Percentiles rank a stretch among this genome's conserved stretches.
Evolutionary conservation across 2,888 invertebrate genomes (phyloP).

Genomic region (Ectemnius continuus): DNA sequence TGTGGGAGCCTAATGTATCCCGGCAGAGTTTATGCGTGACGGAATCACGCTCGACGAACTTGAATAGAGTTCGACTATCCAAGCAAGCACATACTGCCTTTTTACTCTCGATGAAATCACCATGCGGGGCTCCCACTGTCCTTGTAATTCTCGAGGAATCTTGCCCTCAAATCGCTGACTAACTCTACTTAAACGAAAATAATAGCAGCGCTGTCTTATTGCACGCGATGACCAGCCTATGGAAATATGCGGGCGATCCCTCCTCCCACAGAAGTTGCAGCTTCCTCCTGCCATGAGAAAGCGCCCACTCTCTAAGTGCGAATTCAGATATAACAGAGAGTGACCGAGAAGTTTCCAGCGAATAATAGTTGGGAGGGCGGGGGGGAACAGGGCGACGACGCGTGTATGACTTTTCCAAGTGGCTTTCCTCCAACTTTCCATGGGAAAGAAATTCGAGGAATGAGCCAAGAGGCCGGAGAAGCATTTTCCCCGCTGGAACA

Average conservation of each 20-base stretch:
- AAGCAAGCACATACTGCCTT: not conserved
- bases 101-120: not conserved
- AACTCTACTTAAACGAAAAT: constrained; percentile 29
- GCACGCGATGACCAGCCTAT: constrained; percentile 17
- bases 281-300: not conserved
- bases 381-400: not conserved
- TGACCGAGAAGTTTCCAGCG: constrained; percentile 10
- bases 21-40: not conserved
- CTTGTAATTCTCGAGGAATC: not conserved
- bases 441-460: not conserved
- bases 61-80: not conserved
- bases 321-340: constrained; percentile 10
- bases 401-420: not conserved
- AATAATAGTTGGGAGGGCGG: not conserved
- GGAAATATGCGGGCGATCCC: constrained; percentile 6
- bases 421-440: not conserved
- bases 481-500: not conserved
- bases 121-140: not conserved
- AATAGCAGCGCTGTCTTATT: constrained; percentile 36
- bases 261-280: not conserved
- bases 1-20: not conserved
- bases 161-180: constrained; percentile 21
- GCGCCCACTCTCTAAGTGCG: constrained; percentile 18
- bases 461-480: not conserved
- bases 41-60: constrained; percentile 12